Percentiles rank a stretch among this genome's conserved stretches.
These are phyloP conservation scores for Phaethon lepturus DNA, from an alignment of 2,113 vertebrate genomes.

Conservation along the genomic window DNA sequence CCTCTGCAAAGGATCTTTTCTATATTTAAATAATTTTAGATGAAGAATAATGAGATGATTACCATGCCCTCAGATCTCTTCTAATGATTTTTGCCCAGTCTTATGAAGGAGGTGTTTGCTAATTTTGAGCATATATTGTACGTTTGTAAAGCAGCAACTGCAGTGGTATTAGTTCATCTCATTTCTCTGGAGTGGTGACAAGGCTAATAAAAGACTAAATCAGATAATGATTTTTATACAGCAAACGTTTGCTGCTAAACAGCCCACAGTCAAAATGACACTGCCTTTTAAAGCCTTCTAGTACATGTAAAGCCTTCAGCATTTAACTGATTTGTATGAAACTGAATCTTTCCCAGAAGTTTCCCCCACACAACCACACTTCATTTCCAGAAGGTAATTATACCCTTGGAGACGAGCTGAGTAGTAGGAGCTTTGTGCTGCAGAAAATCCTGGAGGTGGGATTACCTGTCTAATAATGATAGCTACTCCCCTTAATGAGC, in stretches of 20 bases:
- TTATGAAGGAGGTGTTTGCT: not conserved
- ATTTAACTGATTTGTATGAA: not conserved
- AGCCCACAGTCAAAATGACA: not conserved
- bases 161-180: not conserved
- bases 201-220: constrained; percentile 28
- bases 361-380: not conserved
- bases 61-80: not conserved
- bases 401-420: not conserved
- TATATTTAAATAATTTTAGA: not conserved
- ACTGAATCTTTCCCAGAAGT: not conserved
- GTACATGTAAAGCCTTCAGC: not conserved
- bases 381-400: constrained; percentile 40
- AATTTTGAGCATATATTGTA: not conserved
- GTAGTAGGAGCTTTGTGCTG: not conserved
- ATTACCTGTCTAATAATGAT: constrained; percentile 8
- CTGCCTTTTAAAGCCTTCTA: constrained; percentile 22
- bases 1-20: not conserved
- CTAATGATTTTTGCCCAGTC: not conserved
- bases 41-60: not conserved
- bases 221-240: constrained; percentile 16
- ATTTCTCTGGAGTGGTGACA: constrained; percentile 4
- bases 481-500: constrained; percentile 14
- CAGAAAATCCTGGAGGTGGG: constrained; percentile 34
- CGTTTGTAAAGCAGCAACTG: not conserved
- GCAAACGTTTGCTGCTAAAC: not conserved